Evolutionary conservation across 2,888 invertebrate species (phyloP).

Genomic region (Sphaeridia pumilis): DNA sequence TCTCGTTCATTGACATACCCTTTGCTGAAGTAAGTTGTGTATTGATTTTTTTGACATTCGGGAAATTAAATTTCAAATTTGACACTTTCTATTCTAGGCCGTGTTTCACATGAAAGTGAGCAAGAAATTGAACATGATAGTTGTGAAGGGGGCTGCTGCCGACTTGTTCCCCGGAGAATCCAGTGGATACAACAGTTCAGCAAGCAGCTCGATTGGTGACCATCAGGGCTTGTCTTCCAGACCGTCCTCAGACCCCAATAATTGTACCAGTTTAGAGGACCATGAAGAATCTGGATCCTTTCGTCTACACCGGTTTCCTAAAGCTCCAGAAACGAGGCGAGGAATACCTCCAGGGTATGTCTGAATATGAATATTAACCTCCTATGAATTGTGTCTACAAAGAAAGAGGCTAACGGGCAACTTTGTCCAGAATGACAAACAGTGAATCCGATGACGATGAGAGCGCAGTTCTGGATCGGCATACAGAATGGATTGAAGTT

Average conservation of each 20-base stretch:
- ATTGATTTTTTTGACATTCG: background rate
- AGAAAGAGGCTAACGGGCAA: too few relatives aligned
- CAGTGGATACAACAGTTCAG: slow-evolving; percentile 71
- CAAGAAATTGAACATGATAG: slow-evolving; percentile 60
- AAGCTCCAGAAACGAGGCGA: background rate
- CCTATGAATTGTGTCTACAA: too few relatives aligned
- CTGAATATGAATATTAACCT: background rate
- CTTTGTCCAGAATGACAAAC: background rate
- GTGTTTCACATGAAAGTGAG: slow-evolving; percentile 67
- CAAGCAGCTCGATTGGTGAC: slow-evolving; percentile 67
- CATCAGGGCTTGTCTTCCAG: slow-evolving; percentile 22
- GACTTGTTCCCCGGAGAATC: slow-evolving; percentile 71
- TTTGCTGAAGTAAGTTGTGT: slow-evolving; percentile 57
- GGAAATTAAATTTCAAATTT: background rate
- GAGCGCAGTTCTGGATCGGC: slow-evolving; percentile 38
- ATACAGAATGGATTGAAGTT: slow-evolving; percentile 50
- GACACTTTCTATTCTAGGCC: slow-evolving; percentile 46
- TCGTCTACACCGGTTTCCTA: background rate
- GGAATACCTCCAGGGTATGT: background rate
- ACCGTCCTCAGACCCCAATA: slow-evolving; percentile 11
- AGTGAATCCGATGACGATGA: slow-evolving; percentile 14
- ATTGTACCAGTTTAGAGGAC: background rate
- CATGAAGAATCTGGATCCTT: background rate
- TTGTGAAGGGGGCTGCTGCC: slow-evolving; percentile 65
- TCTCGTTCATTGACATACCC: slow-evolving; percentile 52